Evolutionary conservation across 2,797 vertebrate species (phyloP).

Genomic region (Gymnodraco acuticeps): DNA sequence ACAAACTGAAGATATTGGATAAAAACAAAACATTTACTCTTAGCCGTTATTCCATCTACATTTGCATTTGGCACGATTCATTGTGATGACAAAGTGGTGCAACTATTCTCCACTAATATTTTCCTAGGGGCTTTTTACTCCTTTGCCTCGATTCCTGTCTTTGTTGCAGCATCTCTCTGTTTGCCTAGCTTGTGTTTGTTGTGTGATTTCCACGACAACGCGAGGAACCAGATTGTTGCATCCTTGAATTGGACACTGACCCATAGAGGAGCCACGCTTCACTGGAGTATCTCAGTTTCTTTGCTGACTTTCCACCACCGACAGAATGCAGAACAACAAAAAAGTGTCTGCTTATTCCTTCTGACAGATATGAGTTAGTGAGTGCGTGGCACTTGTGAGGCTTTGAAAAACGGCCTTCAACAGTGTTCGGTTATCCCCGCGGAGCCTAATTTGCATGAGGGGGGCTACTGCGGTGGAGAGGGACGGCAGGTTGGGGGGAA

Average conservation of each 20-base stretch:
- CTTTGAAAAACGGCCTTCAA: constrained; percentile 76
- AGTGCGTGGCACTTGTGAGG: constrained; percentile 29
- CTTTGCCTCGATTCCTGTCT: constrained; percentile 22
- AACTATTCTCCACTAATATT: constrained; percentile 49
- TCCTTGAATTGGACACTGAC: constrained; percentile 41
- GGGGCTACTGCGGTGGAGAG: constrained; percentile 17
- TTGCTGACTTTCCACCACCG: constrained; percentile 29
- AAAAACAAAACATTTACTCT: constrained; percentile 14
- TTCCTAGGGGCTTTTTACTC: constrained; percentile 43
- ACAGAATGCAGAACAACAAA: constrained; percentile 7
- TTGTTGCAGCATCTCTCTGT: constrained; percentile 37
- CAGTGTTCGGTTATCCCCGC: constrained; percentile 70
- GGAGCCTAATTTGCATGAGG: constrained; percentile 68
- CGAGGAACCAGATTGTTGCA: constrained; percentile 33
- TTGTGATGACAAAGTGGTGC: constrained; percentile 43
- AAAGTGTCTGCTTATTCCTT: constrained; percentile 2
- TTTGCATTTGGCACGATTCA: constrained; percentile 26
- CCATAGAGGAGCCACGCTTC: constrained; percentile 14
- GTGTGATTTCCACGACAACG: constrained; percentile 71
- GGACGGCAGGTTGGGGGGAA: constrained; percentile 24
- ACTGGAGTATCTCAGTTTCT: constrained; percentile 9
- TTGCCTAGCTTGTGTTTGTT: constrained; percentile 65
- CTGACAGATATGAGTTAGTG: constrained; percentile 58
- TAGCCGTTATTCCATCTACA: not conserved
- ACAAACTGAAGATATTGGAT: not conserved